These are phyloP conservation scores for Tapera naevia DNA, from an alignment of 2,797 vertebrate species.

Conservation along the genomic window DNA sequence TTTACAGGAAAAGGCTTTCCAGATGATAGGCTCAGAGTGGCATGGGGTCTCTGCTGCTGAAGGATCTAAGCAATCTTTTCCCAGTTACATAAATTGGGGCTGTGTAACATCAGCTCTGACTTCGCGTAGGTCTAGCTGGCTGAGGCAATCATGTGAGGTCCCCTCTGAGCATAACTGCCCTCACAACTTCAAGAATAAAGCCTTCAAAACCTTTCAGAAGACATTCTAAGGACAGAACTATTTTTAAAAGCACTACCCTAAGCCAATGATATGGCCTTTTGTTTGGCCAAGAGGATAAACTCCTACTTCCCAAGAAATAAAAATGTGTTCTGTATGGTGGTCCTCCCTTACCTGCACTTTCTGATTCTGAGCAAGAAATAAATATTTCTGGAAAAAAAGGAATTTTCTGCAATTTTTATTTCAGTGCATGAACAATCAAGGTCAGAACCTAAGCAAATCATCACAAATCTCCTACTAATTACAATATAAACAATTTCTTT, in stretches of 20 bases:
- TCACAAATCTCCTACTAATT: neutral
- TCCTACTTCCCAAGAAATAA: neutral
- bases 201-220: neutral
- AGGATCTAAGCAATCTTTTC: neutral
- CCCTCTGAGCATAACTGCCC: neutral
- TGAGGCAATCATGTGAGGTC: neutral
- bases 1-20: neutral
- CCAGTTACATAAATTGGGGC: neutral
- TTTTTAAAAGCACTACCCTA: neutral
- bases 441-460: slow-evolving; percentile 23
- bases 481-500: neutral
- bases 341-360: neutral
- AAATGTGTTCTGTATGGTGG: neutral
- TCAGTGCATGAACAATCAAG: neutral
- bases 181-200: neutral
- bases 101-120: neutral
- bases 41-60: neutral
- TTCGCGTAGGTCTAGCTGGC: neutral
- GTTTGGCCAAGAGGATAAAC: neutral
- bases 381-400: neutral
- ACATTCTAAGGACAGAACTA: neutral
- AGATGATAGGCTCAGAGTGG: neutral
- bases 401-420: slow-evolving; percentile 4
- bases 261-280: neutral
- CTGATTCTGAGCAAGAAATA: neutral